Conservation (phyloP, 2,113 vertebrate genomes). For the Leptocoma aspasia region DNA sequence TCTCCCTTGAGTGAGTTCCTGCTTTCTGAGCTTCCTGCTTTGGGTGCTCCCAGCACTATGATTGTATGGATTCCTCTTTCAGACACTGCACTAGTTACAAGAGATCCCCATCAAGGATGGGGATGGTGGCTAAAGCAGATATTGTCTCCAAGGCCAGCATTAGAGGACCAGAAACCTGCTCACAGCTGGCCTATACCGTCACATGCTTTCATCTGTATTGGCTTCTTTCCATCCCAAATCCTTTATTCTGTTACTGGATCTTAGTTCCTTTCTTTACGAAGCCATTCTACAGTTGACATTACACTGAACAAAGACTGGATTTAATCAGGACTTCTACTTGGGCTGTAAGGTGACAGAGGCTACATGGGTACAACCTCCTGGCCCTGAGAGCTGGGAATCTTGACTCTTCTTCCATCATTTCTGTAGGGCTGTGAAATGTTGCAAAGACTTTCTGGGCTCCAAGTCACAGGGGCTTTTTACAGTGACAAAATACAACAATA, state of each 20-base stretch:
- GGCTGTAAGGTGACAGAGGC: background rate
- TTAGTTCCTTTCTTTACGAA: background rate
- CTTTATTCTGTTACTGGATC: background rate
- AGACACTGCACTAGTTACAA: background rate
- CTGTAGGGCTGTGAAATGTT: background rate
- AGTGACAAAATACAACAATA: background rate
- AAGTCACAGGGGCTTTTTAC: background rate
- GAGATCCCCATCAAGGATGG: background rate
- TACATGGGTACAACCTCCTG: accelerated
- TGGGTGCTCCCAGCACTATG: background rate
- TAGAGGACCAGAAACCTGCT: background rate
- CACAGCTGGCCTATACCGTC: background rate
- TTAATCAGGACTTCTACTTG: background rate
- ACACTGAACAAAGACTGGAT: background rate
- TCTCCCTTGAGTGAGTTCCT: background rate
- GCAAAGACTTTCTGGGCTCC: background rate
- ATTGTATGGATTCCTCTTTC: background rate
- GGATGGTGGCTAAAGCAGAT: background rate
- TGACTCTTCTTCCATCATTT: background rate
- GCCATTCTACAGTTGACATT: background rate
- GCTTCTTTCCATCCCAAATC: background rate
- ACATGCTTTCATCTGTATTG: background rate
- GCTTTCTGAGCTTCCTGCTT: background rate
- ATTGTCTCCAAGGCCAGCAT: background rate
- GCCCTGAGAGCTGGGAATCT: background rate